These are phyloP conservation scores for Polyodon spathula DNA, from an alignment of 2,113 vertebrate genomes.

Conservation along the genomic window DNA sequence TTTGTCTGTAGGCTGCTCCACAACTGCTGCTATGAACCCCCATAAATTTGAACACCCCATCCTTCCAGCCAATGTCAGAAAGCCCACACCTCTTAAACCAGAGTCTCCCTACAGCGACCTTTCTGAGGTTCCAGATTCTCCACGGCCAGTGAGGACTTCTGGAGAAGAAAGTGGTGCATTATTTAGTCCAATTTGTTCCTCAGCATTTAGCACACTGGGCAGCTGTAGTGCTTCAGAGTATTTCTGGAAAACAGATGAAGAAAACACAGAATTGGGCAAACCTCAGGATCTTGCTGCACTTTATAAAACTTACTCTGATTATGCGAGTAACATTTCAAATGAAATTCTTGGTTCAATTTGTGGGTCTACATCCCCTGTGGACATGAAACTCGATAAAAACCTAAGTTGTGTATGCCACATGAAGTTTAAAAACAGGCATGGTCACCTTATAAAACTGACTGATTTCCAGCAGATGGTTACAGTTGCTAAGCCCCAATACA, in stretches of 20 bases:
- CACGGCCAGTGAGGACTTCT: slow-evolving; percentile 62
- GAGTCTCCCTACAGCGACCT: slow-evolving; percentile 66
- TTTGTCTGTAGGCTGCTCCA: slow-evolving; percentile 47
- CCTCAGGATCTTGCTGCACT: slow-evolving; percentile 53
- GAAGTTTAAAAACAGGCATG: slow-evolving; percentile 53
- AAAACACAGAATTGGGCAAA: slow-evolving; percentile 46
- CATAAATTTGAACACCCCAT: slow-evolving; percentile 78
- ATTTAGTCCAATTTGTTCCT: slow-evolving; percentile 85
- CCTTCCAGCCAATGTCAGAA: slow-evolving; percentile 84
- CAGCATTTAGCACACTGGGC: slow-evolving; percentile 85
- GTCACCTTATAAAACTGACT: slow-evolving; percentile 59
- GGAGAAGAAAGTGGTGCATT: slow-evolving; percentile 73
- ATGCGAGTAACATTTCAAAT: slow-evolving; percentile 74
- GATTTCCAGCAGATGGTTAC: slow-evolving; percentile 60
- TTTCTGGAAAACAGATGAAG: slow-evolving; percentile 59
- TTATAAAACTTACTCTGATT: slow-evolving; percentile 72
- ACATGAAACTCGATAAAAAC: slow-evolving; percentile 61
- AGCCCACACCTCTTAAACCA: slow-evolving; percentile 88
- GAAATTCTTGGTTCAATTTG: slow-evolving; percentile 80
- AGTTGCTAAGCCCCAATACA: slow-evolving; percentile 61
- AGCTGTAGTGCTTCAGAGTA: slow-evolving; percentile 63
- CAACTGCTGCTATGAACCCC: slow-evolving; percentile 74
- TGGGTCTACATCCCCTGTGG: slow-evolving; percentile 54
- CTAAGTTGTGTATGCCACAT: slow-evolving; percentile 64
- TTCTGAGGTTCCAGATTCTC: slow-evolving; percentile 73